A percentile compares a stretch with the other conserved stretches of the same genome.
Evolutionary conservation across 2,888 invertebrate genomes (phyloP).

Genomic region (Tinea trinotella): DNA sequence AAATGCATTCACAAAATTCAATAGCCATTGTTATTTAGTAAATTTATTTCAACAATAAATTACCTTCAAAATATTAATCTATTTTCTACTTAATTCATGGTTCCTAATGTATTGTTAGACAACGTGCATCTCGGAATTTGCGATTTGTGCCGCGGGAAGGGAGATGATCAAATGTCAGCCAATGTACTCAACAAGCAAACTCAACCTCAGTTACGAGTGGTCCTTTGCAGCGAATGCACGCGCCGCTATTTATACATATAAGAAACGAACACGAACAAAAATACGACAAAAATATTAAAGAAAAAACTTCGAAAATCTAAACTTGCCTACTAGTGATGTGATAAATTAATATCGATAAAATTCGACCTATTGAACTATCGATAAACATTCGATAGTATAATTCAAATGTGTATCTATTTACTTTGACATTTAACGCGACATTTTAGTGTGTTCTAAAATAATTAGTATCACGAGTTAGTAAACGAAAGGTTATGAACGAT

Average conservation of each 20-base stretch:
- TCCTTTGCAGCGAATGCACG: neutral
- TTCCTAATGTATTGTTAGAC: slow-evolving; percentile 2
- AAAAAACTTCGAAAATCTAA: neutral
- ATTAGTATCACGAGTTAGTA: neutral
- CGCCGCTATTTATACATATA: no score
- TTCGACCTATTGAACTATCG: neutral
- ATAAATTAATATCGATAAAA: neutral
- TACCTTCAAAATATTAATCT: slow-evolving; percentile 11
- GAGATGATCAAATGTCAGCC: neutral
- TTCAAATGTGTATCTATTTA: slow-evolving; percentile 1
- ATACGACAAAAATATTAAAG: neutral
- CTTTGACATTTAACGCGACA: slow-evolving; percentile 10
- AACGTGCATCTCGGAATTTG: neutral
- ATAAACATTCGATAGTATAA: neutral
- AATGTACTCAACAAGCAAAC: neutral
- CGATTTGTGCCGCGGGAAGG: neutral
- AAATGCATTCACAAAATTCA: neutral
- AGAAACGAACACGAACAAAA: neutral
- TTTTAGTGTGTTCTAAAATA: slow-evolving; percentile 12
- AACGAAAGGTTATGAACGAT: slow-evolving; percentile 10
- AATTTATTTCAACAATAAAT: neutral
- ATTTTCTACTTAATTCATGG: slow-evolving; percentile 8
- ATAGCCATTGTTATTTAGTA: neutral
- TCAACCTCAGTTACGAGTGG: neutral
- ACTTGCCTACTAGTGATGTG: neutral